Evolutionary conservation across 53 echinoderm and acorn worm species (phyloP).

Genomic region (Stichopus horrens): DNA sequence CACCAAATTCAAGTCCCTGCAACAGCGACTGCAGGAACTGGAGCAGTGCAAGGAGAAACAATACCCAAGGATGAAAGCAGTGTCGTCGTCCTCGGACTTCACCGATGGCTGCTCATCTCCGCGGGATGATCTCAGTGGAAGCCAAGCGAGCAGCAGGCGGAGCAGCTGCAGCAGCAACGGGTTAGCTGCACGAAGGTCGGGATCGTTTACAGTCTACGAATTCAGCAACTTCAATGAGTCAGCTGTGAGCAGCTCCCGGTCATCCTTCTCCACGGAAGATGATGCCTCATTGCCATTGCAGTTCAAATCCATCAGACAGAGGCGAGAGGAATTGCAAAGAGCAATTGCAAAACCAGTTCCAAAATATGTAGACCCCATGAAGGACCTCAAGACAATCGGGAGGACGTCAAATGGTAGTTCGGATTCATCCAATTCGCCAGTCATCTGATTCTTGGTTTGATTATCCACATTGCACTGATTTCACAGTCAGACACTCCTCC

Average conservation of each 20-base stretch:
- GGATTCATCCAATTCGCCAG: background rate
- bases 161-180: slow-evolving; percentile 58
- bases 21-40: slow-evolving; percentile 70
- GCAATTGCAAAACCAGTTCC: slow-evolving; percentile 87
- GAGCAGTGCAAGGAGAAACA: slow-evolving; percentile 64
- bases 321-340: slow-evolving; percentile 78
- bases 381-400: slow-evolving; percentile 56
- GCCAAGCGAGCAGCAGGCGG: slow-evolving; percentile 70
- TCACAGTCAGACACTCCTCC: no score
- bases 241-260: slow-evolving; percentile 16
- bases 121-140: slow-evolving; percentile 47
- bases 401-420: slow-evolving; percentile 7
- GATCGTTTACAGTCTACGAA: background rate
- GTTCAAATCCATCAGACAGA: slow-evolving; percentile 77
- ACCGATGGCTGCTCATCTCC: slow-evolving; percentile 44
- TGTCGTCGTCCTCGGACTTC: slow-evolving; percentile 35
- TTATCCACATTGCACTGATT: no score
- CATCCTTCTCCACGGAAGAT: slow-evolving; percentile 47
- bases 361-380: slow-evolving; percentile 64
- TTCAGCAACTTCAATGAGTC: background rate
- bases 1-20: slow-evolving; percentile 67
- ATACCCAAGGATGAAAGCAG: slow-evolving; percentile 44
- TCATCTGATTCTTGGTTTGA: background rate
- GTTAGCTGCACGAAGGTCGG: background rate
- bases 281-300: slow-evolving; percentile 60